Base-by-base conservation (phyloP, 1,140 invertebrate species). In the Papilio glaucus region DNA sequence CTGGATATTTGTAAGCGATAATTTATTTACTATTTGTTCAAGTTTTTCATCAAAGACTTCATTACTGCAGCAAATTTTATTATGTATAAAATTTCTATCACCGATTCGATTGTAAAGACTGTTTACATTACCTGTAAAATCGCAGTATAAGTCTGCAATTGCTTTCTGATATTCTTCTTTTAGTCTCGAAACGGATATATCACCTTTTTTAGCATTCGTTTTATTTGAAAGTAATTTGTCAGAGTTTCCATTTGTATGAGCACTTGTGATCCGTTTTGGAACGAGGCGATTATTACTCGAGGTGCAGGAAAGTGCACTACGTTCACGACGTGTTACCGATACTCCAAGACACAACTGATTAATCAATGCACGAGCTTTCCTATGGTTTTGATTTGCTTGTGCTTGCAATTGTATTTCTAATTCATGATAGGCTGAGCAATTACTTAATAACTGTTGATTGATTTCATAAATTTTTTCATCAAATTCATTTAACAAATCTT, bases 381-480 rank as follows among this genome's bases (percentile, higher is more conserved):
- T 41, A 33, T 85, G 45, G 38, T n/a, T 76, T 76, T 83, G 79
- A 71, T 87, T 84, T 13, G 84, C 78, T 63, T 89, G 85, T 24
- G 74, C 69, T 15, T 78, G 80, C 62, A 92, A 76, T 45, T 85
- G 79, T 12, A 75, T 82, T 68, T 85, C 84, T 38, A 90, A 73
- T 67, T 89, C 81, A 15, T 75, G 61, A 71, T 86, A 89, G 8
- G 85, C 84, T 75, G 85, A 81, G 26, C 53, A 78, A 72, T 92
- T 92, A 74, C 85, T 90, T 10, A 90, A 57, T 61, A 90, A 67
- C 70, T 92, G 90, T 72, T 90, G 86, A 77, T 92, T 92, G 26
- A 89, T 85, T 62, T 86, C 85, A 76, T 85, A 90, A 1, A 85
- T 85, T 7, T 76, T 77, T 72, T 88, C 80, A 77, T 92, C 90